Base-by-base conservation (phyloP, 2,113 vertebrate genomes). In the Phyllostomus discolor region DNA sequence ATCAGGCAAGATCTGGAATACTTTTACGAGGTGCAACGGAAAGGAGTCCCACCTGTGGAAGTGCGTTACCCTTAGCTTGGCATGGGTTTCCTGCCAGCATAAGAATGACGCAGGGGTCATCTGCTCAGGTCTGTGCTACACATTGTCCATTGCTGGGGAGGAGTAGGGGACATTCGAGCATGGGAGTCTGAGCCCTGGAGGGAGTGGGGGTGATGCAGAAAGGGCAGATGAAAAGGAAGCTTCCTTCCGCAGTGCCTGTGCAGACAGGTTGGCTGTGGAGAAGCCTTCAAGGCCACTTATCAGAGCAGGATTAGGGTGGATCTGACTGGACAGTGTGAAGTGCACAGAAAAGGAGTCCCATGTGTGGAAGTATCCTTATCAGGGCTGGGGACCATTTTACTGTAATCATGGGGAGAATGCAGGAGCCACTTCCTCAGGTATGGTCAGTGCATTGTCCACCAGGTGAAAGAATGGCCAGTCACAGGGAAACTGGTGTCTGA, bases 381-480 rank as follows among this genome's bases (percentile, higher is more conserved):
- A 16, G 6, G 48, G 22, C 0, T 98, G 98, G 97, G 98, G 95
- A 0, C 0, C 84, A 52, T 96, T 95, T 0, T 28, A 89, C 43
- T 98, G 98, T 0, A 17, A 90, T 5, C 97, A 97, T 0, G 46
- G 28, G 1, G 89, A 98, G 66, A 97, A 98, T 66, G 96, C 96
- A 6, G 98, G 98, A 78, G 96, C 98, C 57, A 81, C 96, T 33
- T 98, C 97, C 83, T 98, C 98, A 98, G 92, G 75, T 94, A 73
- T n/a, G 15, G 9, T 19, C 33, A 54, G 22, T 43, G 15, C 19
- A 24, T 17, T 46, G 24, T 41, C 22, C 48, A 24, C 12, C 16
- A 31, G 6, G 1, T 48, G 33, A 8, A 15, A 35, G 35, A 67
- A 35, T 64, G 59, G 28, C 81, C 57, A 75, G 62, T 8, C 17